A percentile compares a stretch with the other conserved stretches of the same genome.
Evolutionary conservation across 2,797 vertebrate species (phyloP).

Genomic region (Crocodylus rhombifer): DNA sequence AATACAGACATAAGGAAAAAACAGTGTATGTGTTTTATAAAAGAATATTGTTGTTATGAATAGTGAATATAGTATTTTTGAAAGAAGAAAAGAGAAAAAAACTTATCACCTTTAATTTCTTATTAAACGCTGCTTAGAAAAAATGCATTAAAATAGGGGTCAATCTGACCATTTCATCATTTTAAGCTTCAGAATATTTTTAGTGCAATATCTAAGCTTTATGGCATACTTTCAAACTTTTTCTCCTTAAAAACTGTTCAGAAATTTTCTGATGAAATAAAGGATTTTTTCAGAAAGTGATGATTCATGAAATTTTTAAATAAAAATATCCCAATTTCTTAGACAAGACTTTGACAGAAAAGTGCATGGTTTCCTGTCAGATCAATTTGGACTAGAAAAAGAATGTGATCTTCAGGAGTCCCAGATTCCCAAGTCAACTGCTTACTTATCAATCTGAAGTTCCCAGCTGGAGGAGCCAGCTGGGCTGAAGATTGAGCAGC

Average conservation of each 20-base stretch:
- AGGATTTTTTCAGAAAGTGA: slow-evolving; percentile 23
- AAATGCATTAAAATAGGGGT: neutral
- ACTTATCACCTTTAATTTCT: neutral
- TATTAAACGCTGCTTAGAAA: neutral
- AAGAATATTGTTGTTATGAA: neutral
- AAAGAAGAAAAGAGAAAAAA: slow-evolving; percentile 17
- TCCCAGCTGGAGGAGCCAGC: neutral
- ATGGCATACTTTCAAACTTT: slow-evolving; percentile 15
- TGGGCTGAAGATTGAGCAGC: neutral
- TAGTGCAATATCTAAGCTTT: slow-evolving; percentile 1
- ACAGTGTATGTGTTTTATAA: neutral
- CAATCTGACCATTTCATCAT: slow-evolving; percentile 20
- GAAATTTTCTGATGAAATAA: neutral
- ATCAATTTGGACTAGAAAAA: too few relatives aligned
- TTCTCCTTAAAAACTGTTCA: neutral
- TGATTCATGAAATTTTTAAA: slow-evolving; percentile 7
- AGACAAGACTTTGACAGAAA: rapidly evolving
- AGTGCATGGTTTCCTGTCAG: too few relatives aligned
- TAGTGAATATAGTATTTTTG: slow-evolving; percentile 29
- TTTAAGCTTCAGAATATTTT: neutral
- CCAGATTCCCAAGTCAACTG: neutral
- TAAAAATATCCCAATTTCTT: neutral
- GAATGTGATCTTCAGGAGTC: neutral
- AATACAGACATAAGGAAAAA: neutral
- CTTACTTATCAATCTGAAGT: neutral